Conservation (phyloP, 2,113 vertebrate species). For the Trogon surrucura region DNA sequence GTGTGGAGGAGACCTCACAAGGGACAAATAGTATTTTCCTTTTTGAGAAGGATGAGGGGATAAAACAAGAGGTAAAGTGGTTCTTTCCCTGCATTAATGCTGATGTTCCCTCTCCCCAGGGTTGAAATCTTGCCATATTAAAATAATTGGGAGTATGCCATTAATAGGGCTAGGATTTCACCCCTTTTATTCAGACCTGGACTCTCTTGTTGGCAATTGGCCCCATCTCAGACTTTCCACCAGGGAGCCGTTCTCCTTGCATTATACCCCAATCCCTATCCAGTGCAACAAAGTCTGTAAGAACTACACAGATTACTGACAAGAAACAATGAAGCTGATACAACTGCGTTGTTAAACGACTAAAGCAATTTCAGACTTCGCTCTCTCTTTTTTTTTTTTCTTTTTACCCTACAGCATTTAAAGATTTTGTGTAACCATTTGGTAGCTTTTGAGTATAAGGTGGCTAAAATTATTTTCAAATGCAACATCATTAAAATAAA, state of each 20-base stretch:
- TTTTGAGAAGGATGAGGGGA: not conserved
- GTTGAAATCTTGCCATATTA: not conserved
- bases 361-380: not conserved
- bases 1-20: not conserved
- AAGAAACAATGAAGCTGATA: not conserved
- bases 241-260: conserved; percentile 16
- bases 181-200: conserved; percentile 19
- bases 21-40: not conserved
- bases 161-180: not conserved
- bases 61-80: not conserved
- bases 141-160: conserved; percentile 19
- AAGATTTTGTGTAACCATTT: not conserved
- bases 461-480: not conserved
- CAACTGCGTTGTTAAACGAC: not conserved
- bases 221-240: conserved; percentile 15
- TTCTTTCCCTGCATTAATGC: not conserved
- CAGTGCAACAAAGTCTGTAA: not conserved
- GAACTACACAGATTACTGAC: not conserved
- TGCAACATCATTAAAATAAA: not conserved
- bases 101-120: not conserved
- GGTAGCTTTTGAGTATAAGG: not conserved
- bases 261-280: not conserved
- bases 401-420: accelerated
- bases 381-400: not conserved
- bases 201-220: not conserved